phyloP scores from a whole-genome alignment of 1,140 invertebrate species.

The Tenebrio molitor region DNA sequence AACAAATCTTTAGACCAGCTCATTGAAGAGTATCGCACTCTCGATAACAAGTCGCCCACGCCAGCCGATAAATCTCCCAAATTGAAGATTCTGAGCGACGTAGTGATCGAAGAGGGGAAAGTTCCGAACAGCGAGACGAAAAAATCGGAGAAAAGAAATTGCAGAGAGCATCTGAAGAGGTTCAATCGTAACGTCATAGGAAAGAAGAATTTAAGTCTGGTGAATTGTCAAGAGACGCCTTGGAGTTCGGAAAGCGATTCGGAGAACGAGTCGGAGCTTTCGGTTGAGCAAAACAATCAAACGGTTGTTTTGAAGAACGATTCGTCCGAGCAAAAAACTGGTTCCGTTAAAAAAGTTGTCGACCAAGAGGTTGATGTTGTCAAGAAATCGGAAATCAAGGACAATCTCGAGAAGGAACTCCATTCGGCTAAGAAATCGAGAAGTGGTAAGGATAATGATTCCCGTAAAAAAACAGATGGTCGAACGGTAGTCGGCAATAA shows the following conservation, averaged over 20 bases:
- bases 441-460: too few species aligned
- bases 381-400: too few species aligned
- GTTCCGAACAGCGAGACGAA: conserved; percentile 31
- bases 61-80: conserved; percentile 41
- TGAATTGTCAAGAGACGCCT: conserved; percentile 49
- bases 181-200: conserved; percentile 57
- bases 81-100: conserved; percentile 36
- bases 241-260: background rate
- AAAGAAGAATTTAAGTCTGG: conserved; percentile 61
- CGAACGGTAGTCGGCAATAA: too few species aligned
- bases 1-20: conserved; percentile 61
- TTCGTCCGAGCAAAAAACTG: too few species aligned
- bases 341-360: too few species aligned
- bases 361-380: too few species aligned
- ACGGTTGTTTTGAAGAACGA: conserved; percentile 16
- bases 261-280: conserved; percentile 16
- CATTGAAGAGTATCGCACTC: conserved; percentile 56
- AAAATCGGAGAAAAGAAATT: conserved; percentile 17
- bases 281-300: conserved; percentile 42
- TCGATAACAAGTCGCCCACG: conserved; percentile 29
- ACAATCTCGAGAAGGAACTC: too few species aligned
- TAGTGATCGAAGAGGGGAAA: conserved; percentile 26
- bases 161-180: conserved; percentile 43
- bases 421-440: too few species aligned
- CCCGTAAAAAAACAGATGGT: too few species aligned